Base-by-base conservation (phyloP, 2,888 invertebrate genomes). In the Andrena hattorfiana region DNA sequence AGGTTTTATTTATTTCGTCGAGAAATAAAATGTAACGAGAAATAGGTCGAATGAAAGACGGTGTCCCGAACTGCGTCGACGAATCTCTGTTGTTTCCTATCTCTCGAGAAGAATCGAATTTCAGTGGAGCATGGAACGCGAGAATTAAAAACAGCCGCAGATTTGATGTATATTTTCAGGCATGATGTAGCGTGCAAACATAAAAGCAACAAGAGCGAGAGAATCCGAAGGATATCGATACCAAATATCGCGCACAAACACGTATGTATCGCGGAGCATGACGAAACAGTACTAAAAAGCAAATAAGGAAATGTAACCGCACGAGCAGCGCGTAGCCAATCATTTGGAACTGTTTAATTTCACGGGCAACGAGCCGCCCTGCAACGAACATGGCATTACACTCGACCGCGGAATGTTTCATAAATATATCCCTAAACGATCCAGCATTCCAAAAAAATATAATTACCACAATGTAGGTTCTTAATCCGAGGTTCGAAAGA, bases 141-240 rank as follows among this genome's bases (percentile, higher is more conserved):
- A 35, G 71, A 66, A 66, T 48, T 77, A 72, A 51, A 26, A 5
- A 60, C 42, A 63, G 49, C 10, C 42, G 59, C 26, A 76, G 49
- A 64, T 76, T 64, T 42, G 30, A 42, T 59, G 69, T 32, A 54
- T 75, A 79, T 69, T 69, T 76, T 49, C 30, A 54, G 35, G 2
- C 59, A 30, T 76, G 79, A 76, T 59, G 76, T 28, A 66, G 64
- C 59, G 59, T 30, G 48, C 64, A 59, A 48, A 48, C 63, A 54
- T 4, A 42, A 28, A 69, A 68, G 35, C 8, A 35, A 42, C 28
- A 7, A 35, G 51, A 30, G 28, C 3, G 13, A 7, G 10, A 13
- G 30, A 49, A 10, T 26, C 23, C 51, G 42, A 56, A 26, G 28
- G 56, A 26, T 59, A 35, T 69, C 42, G 28, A 69, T 69, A 32